Percentiles rank a stretch among this genome's conserved stretches.
Evolutionary conservation across 1,140 invertebrate genomes (phyloP).

Genomic region (Saccostrea cuccullata): DNA sequence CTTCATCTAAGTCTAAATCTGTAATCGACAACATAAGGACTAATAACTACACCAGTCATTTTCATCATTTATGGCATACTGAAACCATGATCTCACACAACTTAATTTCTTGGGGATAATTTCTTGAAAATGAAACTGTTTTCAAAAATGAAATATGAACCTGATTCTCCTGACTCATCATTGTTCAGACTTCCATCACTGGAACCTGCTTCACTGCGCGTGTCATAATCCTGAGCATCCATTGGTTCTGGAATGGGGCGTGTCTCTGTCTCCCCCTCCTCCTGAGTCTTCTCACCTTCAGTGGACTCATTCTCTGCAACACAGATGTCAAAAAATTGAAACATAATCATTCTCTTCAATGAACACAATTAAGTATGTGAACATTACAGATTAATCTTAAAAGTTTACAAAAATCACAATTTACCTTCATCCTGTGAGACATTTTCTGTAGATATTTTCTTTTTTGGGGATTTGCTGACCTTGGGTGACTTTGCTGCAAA

Average conservation of each 20-base stretch:
- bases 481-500: constrained; percentile 3
- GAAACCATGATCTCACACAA: no score
- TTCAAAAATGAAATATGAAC: constrained; percentile 15
- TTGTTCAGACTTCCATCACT: constrained; percentile 55
- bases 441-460: constrained; percentile 13
- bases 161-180: constrained; percentile 50
- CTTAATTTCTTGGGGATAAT: no score
- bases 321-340: constrained; percentile 38
- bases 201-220: constrained; percentile 72
- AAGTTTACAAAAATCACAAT: neutral
- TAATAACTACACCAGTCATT: no score
- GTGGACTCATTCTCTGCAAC: constrained; percentile 59
- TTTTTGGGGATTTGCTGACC: constrained; percentile 3
- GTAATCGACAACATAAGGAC: constrained; percentile 3
- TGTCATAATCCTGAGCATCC: constrained; percentile 70
- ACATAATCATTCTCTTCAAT: neutral
- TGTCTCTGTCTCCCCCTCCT: constrained; percentile 22
- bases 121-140: neutral
- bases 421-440: constrained; percentile 21
- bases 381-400: neutral
- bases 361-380: neutral
- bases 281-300: constrained; percentile 35
- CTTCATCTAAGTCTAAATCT: constrained; percentile 55
- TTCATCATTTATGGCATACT: no score
- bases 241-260: constrained; percentile 32